Evolutionary conservation across 2,888 invertebrate species (phyloP).

Genomic region (Cryptophagus acutangulus): DNA sequence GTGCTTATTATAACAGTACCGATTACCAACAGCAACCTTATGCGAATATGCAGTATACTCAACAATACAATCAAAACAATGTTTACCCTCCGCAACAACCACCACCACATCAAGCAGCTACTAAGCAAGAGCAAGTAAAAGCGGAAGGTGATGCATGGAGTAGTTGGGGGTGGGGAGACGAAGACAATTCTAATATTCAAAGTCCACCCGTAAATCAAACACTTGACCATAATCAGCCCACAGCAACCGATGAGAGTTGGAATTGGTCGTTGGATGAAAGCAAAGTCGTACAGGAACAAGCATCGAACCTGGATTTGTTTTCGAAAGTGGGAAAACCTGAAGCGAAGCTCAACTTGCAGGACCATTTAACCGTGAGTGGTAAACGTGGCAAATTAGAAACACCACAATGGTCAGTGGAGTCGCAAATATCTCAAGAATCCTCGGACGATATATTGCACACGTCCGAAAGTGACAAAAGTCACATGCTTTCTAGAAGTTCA

Average conservation of each 20-base stretch:
- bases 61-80: conserved; percentile 30
- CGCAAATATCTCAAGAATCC: conserved; percentile 62
- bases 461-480: conserved; percentile 59
- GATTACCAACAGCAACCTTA: conserved; percentile 25
- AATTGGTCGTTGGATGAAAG: conserved; percentile 57
- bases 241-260: conserved; percentile 54
- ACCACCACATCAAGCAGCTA: conserved; percentile 17
- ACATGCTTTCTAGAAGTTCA: conserved; percentile 53
- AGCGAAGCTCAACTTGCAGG: conserved; percentile 42
- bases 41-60: conserved; percentile 34
- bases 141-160: conserved; percentile 49
- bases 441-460: conserved; percentile 59
- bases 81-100: conserved; percentile 19
- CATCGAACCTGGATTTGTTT: conserved; percentile 43
- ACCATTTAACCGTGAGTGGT: conserved; percentile 17
- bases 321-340: conserved; percentile 46
- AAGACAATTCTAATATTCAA: conserved; percentile 44
- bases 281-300: conserved; percentile 23
- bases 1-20: conserved; percentile 5
- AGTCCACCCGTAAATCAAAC: conserved; percentile 20
- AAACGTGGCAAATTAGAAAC: conserved; percentile 44
- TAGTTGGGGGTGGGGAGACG: conserved; percentile 62
- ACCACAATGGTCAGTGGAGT: conserved; percentile 64
- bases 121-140: conserved; percentile 39
- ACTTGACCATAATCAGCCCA: conserved; percentile 29